Evolutionary conservation across 2,797 vertebrate genomes (phyloP).

Genomic region (Poeciliopsis paucimaculata): DNA sequence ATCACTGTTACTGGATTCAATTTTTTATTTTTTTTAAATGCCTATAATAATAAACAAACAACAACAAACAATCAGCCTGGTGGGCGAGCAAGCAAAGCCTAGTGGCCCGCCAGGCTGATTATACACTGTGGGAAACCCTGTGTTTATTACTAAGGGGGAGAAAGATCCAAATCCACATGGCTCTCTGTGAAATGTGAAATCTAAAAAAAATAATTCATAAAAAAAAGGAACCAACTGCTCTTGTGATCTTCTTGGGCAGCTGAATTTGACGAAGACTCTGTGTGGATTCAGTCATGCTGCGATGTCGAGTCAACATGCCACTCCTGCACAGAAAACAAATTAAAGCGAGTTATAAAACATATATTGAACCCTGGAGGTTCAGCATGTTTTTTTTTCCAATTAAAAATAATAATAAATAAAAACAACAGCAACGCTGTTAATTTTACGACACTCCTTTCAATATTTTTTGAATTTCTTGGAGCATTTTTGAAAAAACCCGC

Average conservation of each 20-base stretch:
- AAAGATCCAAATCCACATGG: neutral
- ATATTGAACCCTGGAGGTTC: neutral
- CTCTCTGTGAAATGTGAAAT: neutral
- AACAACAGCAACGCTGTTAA: neutral
- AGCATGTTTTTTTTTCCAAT: neutral
- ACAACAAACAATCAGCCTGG: no score
- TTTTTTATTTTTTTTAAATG: no score
- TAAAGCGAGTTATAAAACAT: neutral
- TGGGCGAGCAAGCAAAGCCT: no score
- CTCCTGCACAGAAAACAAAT: conserved; percentile 73
- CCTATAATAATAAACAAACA: no score
- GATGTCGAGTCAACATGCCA: conserved; percentile 87
- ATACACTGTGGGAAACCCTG: no score
- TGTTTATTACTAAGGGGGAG: neutral
- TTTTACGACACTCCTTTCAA: neutral
- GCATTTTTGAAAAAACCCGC: conserved; percentile 54
- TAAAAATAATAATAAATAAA: neutral
- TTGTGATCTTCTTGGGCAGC: conserved; percentile 84
- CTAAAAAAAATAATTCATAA: no score
- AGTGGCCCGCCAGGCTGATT: no score
- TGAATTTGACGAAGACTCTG: conserved; percentile 93
- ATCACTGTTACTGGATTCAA: no score
- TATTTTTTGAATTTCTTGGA: neutral
- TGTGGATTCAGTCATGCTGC: conserved; percentile 89
- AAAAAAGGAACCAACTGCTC: conserved; percentile 78